Evolutionary conservation across 2,797 vertebrate species (phyloP).

Genomic region (Limnodromus scolopaceus): DNA sequence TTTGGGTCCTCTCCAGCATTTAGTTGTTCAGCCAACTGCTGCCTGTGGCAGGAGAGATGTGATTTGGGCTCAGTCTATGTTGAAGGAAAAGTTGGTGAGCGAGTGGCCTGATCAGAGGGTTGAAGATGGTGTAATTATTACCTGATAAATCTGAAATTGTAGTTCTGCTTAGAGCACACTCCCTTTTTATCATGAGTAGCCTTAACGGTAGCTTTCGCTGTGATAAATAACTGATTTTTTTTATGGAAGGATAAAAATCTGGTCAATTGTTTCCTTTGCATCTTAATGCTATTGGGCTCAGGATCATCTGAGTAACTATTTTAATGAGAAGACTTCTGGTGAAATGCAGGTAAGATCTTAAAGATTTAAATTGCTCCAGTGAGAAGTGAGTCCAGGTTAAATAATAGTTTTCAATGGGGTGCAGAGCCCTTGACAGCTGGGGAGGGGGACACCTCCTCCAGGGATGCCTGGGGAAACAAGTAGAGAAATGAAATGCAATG

Average conservation of each 20-base stretch:
- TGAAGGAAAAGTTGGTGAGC: neutral
- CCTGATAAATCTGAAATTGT: neutral
- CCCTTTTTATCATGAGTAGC: conserved; percentile 14
- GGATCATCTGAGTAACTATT: conserved; percentile 60
- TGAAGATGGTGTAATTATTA: neutral
- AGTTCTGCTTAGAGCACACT: conserved; percentile 24
- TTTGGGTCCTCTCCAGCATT: neutral
- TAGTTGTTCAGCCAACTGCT: neutral
- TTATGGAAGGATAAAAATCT: conserved; percentile 36
- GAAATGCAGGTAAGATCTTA: conserved; percentile 60
- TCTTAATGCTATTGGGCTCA: conserved; percentile 61
- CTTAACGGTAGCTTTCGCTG: conserved; percentile 22
- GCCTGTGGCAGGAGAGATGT: neutral
- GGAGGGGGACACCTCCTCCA: neutral
- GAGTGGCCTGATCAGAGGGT: neutral
- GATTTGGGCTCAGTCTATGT: neutral
- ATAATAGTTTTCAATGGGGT: conserved; percentile 2
- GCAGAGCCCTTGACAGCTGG: neutral
- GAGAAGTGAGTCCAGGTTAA: conserved; percentile 65
- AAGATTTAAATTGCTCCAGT: conserved; percentile 63
- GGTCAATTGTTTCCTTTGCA: conserved; percentile 57
- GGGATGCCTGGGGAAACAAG: neutral
- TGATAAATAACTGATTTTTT: conserved; percentile 65
- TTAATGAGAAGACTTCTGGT: conserved; percentile 68
- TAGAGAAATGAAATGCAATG: neutral